These are phyloP conservation scores for Baccha elongata DNA, from an alignment of 2,888 invertebrate genomes.

Conservation along the genomic window DNA sequence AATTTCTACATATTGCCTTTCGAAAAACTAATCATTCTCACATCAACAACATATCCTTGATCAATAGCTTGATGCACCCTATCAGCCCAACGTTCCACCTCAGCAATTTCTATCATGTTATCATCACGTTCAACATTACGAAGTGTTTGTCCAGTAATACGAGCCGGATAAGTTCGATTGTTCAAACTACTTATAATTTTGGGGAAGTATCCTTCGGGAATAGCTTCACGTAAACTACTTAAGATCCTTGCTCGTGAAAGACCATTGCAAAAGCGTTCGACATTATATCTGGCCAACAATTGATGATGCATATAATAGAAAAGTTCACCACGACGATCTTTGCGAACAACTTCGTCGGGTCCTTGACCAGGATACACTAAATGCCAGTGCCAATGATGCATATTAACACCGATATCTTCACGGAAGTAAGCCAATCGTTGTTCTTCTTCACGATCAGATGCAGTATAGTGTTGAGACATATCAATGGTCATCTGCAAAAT, in stretches of 20 bases:
- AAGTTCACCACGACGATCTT: conserved; percentile 88
- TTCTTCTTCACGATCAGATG: conserved; percentile 88
- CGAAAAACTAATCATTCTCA: conserved; percentile 82
- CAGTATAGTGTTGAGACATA: conserved; percentile 90
- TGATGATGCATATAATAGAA: conserved; percentile 90
- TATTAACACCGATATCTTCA: conserved; percentile 92
- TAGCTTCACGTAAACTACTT: conserved; percentile 87
- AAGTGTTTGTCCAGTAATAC: conserved; percentile 85
- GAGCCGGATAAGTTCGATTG: conserved; percentile 89
- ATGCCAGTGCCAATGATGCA: conserved; percentile 97
- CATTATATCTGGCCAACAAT: conserved; percentile 86
- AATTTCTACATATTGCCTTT: no score
- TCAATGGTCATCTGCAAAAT: conserved; percentile 83
- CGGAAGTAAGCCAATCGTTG: conserved; percentile 92
- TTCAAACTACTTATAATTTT: conserved; percentile 88
- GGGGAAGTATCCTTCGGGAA: conserved; percentile 91
- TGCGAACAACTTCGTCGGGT: conserved; percentile 85
- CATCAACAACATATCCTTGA: conserved; percentile 85
- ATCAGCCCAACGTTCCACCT: conserved; percentile 89
- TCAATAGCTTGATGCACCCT: conserved; percentile 90
- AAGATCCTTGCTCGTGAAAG: conserved; percentile 86
- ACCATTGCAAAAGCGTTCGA: conserved; percentile 89
- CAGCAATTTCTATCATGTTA: conserved; percentile 84
- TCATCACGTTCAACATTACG: conserved; percentile 87
- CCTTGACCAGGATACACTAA: conserved; percentile 91